A percentile compares a stretch with the other conserved stretches of the same genome.
These are phyloP conservation scores for Xestia c-nigrum DNA, from an alignment of 2,888 invertebrate species.

Conservation along the genomic window DNA sequence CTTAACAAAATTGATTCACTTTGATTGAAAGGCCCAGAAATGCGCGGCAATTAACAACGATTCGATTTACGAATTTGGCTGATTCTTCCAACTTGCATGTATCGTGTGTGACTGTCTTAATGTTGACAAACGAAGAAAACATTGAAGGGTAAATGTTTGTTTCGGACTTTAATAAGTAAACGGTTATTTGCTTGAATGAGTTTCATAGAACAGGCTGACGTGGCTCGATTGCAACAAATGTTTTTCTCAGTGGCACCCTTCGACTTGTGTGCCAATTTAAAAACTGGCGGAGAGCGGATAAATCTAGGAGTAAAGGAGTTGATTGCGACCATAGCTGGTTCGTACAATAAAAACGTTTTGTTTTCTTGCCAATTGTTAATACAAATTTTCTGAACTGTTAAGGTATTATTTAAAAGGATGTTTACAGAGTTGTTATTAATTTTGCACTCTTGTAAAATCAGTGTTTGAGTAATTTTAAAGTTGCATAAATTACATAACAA, in stretches of 20 bases:
- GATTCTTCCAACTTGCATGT: constrained; percentile 5
- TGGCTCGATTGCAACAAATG: constrained; percentile 28
- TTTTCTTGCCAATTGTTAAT: constrained; percentile 2
- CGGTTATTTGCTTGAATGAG: constrained; percentile 40
- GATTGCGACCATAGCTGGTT: constrained; percentile 19
- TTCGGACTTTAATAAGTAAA: constrained; percentile 41
- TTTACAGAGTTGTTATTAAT: neutral
- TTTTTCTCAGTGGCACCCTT: constrained; percentile 46
- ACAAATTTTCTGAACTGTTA: neutral
- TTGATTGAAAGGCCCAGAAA: constrained; percentile 1
- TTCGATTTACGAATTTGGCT: constrained; percentile 8
- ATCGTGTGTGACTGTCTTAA: constrained; percentile 2
- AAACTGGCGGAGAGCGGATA: constrained; percentile 33
- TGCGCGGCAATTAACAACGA: neutral
- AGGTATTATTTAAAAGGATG: neutral
- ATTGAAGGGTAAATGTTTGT: constrained; percentile 13
- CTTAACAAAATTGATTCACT: constrained; percentile 5
- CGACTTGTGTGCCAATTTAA: constrained; percentile 34
- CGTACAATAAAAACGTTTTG: constrained; percentile 31
- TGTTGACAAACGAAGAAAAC: constrained; percentile 32
- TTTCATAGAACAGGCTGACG: constrained; percentile 47
- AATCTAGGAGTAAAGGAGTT: constrained; percentile 31
- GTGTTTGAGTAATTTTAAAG: neutral
- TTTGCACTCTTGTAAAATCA: neutral
- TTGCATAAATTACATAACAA: neutral